A percentile compares a stretch with the other conserved stretches of the same genome.
phyloP scores from a whole-genome alignment of 2,888 invertebrate species.

The Conus canariensis region DNA sequence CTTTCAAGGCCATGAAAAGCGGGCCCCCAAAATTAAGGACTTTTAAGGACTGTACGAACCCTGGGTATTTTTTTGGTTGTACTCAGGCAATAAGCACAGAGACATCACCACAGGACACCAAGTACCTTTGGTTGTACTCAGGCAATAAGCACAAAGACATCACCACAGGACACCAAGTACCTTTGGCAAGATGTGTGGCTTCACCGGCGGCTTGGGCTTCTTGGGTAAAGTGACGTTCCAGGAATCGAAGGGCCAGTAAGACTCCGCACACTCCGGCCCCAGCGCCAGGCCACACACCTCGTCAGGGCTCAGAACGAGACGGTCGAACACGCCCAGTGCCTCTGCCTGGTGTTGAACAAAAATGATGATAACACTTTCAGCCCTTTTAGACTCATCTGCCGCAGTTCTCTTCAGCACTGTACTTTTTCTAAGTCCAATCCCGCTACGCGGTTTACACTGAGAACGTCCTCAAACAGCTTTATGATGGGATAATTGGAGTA shows the following conservation, averaged over 20 bases:
- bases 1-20: too few relatives aligned
- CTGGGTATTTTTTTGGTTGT: too few relatives aligned
- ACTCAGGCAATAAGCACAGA: too few relatives aligned
- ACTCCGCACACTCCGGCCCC: slow-evolving; percentile 93
- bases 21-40: too few relatives aligned
- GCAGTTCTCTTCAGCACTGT: background rate
- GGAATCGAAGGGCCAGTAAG: slow-evolving; percentile 93
- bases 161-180: slow-evolving; percentile 44
- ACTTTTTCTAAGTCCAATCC: background rate
- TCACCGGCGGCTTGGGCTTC: slow-evolving; percentile 64
- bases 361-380: background rate
- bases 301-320: slow-evolving; percentile 89
- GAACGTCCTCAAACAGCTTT: background rate
- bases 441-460: background rate
- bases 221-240: slow-evolving; percentile 69
- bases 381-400: background rate
- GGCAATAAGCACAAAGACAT: too few relatives aligned
- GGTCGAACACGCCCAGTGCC: slow-evolving; percentile 86
- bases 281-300: slow-evolving; percentile 95
- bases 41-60: too few relatives aligned
- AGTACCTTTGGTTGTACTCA: too few relatives aligned
- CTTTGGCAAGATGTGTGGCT: slow-evolving; percentile 58
- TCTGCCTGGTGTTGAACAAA: slow-evolving; percentile 83
- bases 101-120: too few relatives aligned
- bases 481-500: too few relatives aligned